phyloP scores from a whole-genome alignment of 2,113 vertebrate species.

The Melierax canorus region DNA sequence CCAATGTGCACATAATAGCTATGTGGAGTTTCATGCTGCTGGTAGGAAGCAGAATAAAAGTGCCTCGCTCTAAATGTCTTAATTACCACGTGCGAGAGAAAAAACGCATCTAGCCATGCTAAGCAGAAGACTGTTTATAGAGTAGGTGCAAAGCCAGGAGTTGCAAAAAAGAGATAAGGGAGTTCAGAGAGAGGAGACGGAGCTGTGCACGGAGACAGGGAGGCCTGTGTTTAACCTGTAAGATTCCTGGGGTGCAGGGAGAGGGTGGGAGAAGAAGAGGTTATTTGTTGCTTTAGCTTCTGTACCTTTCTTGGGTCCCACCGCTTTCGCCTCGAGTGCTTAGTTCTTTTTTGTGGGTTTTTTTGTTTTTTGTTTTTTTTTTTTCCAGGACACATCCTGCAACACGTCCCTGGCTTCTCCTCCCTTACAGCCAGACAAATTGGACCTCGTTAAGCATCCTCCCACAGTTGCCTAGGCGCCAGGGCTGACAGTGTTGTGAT shows the following conservation, averaged over 20 bases:
- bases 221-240: neutral
- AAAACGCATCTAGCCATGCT: neutral
- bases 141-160: neutral
- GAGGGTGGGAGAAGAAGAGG: neutral
- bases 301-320: neutral
- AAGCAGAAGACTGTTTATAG: neutral
- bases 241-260: neutral
- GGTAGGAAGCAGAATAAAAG: neutral
- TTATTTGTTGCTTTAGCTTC: neutral
- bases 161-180: neutral
- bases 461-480: conserved; percentile 35
- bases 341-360: neutral
- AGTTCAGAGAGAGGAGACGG: neutral
- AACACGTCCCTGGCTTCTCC: neutral
- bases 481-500: conserved; percentile 28
- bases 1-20: fast-evolving
- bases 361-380: neutral
- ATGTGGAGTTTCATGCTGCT: fast-evolving
- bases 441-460: conserved; percentile 5
- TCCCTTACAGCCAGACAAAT: conserved; percentile 29
- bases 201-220: neutral
- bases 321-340: neutral
- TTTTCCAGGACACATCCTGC: neutral
- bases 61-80: neutral
- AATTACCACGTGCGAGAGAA: fast-evolving